Evolutionary conservation across 2,113 vertebrate genomes (phyloP), one percentile per base, ranked within the genome.

Genomic region (Hemicordylus capensis): DNA sequence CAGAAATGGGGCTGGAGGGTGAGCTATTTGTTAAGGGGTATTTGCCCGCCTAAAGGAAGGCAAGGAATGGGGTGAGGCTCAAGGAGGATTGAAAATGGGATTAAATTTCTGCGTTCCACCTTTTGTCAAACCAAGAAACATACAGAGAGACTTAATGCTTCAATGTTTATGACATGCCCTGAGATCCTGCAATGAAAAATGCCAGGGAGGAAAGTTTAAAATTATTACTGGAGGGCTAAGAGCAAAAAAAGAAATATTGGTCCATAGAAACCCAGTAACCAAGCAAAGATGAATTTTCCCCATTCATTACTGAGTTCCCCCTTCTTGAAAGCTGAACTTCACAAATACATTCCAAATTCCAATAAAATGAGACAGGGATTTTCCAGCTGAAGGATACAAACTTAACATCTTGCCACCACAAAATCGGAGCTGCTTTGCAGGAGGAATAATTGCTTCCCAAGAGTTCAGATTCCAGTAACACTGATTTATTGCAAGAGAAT

Each of bases 251-350:
- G 34, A 17, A 6, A 37, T 12, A 22, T 37, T 70, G n/a, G 56
- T 46, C 46, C 10, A 48, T 39, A 46, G 3, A 26, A 84, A 80
- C 48, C 28, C 56, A 4, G 31, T 6, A 28, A 54, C 20, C 22
- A 61, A 37, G 7, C 89, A 92, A 0, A 20, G 24, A 80, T 83
- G 61, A 51, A 34, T 1, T 0, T 64, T 48, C 37, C 78, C 3
- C 54, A 28, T 76, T 61, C 34, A 48, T 78, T 70, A 59, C 3
- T 63, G 6, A 19, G 2, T 83, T 72, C 84, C 83, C 3, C 26
- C 64, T 74, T 28, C 14, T 80, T 75, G n/a, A 20, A 90, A 92
- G 77, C 0, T 56, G 31, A 19, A 48, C 59, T 88, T 69, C 12
- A 76, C 44, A 77, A 44, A 6, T 42, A 31, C 42, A 42, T 42